These are phyloP conservation scores for Acanthis flammea DNA, from an alignment of 2,797 vertebrate species.

Conservation along the genomic window DNA sequence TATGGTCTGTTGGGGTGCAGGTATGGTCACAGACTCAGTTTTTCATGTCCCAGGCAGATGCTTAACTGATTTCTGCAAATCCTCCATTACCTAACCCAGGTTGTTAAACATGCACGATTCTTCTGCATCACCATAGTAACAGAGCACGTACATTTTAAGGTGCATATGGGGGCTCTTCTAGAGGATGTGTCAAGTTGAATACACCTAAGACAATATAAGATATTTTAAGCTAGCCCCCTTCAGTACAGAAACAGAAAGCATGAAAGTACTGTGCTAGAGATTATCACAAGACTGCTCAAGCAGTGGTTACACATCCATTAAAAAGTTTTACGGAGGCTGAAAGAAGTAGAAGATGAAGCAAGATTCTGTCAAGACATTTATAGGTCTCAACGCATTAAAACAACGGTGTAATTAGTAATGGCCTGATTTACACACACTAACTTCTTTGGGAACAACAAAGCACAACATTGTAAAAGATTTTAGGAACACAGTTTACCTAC, in stretches of 20 bases:
- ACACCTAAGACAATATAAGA: conserved; percentile 16
- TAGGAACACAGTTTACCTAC: neutral
- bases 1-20: neutral
- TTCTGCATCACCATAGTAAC: conserved; percentile 68
- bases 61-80: conserved; percentile 40
- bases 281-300: neutral
- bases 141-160: conserved; percentile 55
- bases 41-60: neutral
- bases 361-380: neutral
- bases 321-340: neutral
- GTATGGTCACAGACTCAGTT: neutral
- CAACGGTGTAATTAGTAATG: neutral
- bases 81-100: neutral
- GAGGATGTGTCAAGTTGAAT: conserved; percentile 50
- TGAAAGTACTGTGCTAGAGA: neutral
- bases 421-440: neutral
- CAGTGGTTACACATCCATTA: neutral
- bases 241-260: conserved; percentile 6
- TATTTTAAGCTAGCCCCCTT: conserved; percentile 27
- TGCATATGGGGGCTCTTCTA: conserved; percentile 46
- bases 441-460: neutral
- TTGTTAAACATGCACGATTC: conserved; percentile 41
- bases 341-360: neutral
- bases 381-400: neutral
- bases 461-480: neutral